Conservation (phyloP, 2,888 invertebrate species). For the Apeira syringaria region DNA sequence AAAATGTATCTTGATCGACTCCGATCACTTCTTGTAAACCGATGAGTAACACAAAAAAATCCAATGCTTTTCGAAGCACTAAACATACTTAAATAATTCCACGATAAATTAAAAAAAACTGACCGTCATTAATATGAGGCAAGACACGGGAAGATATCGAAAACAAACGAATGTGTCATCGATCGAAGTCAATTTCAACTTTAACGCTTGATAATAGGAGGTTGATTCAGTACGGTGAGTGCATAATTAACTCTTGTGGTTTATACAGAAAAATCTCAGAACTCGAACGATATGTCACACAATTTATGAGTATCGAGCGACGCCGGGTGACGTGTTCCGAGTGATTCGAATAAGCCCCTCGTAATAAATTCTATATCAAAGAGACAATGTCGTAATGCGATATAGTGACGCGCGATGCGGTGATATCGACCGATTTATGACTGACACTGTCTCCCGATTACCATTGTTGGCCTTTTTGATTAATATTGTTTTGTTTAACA, state of each 20-base stretch:
- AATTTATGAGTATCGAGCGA: slow-evolving; percentile 71
- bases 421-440: slow-evolving; percentile 72
- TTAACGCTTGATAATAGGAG: slow-evolving; percentile 44
- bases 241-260: slow-evolving; percentile 37
- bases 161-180: slow-evolving; percentile 38
- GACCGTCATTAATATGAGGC: slow-evolving; percentile 71
- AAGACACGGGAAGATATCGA: slow-evolving; percentile 58
- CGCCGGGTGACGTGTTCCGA: slow-evolving; percentile 65
- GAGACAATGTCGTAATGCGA: slow-evolving; percentile 75
- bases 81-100: slow-evolving; percentile 55
- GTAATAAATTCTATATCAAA: slow-evolving; percentile 76
- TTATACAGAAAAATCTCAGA: slow-evolving; percentile 65
- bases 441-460: slow-evolving; percentile 47
- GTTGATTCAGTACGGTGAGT: slow-evolving; percentile 31
- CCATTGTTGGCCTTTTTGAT: slow-evolving; percentile 49
- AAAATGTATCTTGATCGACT: slow-evolving; percentile 42
- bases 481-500: slow-evolving; percentile 46
- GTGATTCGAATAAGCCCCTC: slow-evolving; percentile 63
- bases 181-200: slow-evolving; percentile 39
- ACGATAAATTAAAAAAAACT: slow-evolving; percentile 67
- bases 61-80: slow-evolving; percentile 39
- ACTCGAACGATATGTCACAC: slow-evolving; percentile 72
- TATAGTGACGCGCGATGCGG: slow-evolving; percentile 65
- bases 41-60: slow-evolving; percentile 48
- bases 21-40: slow-evolving; percentile 45